A percentile compares a stretch with the other conserved stretches of the same genome.
These are phyloP conservation scores for Gorsachius magnificus DNA, from an alignment of 2,797 vertebrate species.

Conservation along the genomic window DNA sequence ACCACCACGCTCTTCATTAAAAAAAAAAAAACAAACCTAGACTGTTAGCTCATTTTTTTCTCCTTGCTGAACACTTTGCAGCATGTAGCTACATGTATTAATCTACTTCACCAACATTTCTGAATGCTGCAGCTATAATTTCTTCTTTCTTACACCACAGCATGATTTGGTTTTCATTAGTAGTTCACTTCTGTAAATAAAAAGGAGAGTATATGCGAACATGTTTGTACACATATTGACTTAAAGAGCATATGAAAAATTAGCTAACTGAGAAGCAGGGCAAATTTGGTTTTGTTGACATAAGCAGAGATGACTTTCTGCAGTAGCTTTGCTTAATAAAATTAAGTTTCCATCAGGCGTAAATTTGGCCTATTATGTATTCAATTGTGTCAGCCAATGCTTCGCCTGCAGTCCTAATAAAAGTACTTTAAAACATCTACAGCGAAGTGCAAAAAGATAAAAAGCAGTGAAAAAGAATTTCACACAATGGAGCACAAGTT, in stretches of 20 bases:
- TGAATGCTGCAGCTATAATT: background rate
- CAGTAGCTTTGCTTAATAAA: background rate
- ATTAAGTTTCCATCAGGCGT: background rate
- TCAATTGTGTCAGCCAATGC: background rate
- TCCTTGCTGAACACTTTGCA: background rate
- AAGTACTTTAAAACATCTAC: background rate
- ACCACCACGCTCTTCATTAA: background rate
- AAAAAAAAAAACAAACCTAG: background rate
- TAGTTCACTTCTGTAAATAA: background rate
- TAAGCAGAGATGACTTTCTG: background rate
- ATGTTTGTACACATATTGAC: background rate
- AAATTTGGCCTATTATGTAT: background rate
- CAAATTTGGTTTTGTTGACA: background rate
- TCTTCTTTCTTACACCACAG: background rate
- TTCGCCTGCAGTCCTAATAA: background rate
- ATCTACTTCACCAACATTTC: background rate
- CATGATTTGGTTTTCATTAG: background rate
- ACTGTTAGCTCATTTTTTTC: background rate
- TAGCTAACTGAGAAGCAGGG: background rate
- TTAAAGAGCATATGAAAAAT: background rate
- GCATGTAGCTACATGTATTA: background rate
- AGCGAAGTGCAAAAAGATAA: background rate
- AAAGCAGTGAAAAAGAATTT: background rate
- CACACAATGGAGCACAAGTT: background rate
- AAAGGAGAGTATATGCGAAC: background rate